Evolutionary conservation across 2,113 vertebrate genomes (phyloP).

Genomic region (Smithornis capensis): DNA sequence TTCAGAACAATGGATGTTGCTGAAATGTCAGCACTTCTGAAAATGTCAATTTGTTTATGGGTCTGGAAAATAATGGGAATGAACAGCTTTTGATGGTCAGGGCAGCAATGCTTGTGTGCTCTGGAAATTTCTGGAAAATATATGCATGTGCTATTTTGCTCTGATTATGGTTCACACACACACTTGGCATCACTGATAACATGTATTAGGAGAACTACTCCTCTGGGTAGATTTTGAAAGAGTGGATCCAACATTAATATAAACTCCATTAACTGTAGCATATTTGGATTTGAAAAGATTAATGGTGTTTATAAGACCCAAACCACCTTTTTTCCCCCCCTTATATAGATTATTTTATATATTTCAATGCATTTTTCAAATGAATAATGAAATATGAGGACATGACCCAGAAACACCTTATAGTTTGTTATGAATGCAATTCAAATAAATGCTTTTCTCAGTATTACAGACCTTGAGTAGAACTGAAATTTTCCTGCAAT

Average conservation of each 20-base stretch:
- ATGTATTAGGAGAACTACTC: not conserved
- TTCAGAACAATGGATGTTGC: not conserved
- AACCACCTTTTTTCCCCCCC: not conserved
- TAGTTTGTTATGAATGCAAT: not conserved
- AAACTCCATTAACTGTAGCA: not conserved
- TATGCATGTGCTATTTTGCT: not conserved
- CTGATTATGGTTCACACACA: not conserved
- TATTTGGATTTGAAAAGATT: not conserved
- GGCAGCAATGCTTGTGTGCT: not conserved
- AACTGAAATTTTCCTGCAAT: not conserved
- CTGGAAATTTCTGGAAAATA: not conserved
- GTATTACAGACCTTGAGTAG: not conserved
- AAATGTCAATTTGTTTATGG: not conserved
- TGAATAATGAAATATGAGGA: not conserved
- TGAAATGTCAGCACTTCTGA: not conserved
- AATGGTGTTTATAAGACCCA: not conserved
- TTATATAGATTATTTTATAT: not conserved
- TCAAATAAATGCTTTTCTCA: not conserved
- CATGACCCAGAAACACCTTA: not conserved
- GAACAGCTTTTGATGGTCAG: not conserved
- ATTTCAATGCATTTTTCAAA: not conserved
- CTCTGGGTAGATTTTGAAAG: not conserved
- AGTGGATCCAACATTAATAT: not conserved
- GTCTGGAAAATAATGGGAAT: not conserved
- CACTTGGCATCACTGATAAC: not conserved